Evolutionary conservation across 2,797 vertebrate genomes (phyloP).

Genomic region (Pachyuromys duprasi): DNA sequence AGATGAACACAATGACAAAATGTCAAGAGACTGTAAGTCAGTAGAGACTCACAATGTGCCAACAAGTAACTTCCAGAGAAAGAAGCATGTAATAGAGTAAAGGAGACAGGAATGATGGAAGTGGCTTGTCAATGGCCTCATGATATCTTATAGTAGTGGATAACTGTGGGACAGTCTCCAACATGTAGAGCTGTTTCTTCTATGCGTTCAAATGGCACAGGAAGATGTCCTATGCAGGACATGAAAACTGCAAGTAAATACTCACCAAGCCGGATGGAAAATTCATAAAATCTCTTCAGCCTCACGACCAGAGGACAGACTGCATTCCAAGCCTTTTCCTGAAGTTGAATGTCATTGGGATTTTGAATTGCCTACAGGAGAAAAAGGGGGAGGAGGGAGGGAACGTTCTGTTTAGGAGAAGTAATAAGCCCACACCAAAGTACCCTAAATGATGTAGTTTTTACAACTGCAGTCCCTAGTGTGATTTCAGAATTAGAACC

Average conservation of each 20-base stretch:
- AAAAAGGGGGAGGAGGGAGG: not conserved
- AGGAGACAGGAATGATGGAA: not conserved
- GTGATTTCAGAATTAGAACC: not conserved
- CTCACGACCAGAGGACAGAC: slow-evolving; percentile 98
- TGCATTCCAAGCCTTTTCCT: slow-evolving; percentile 97
- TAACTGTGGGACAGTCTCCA: not conserved
- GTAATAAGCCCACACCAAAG: not conserved
- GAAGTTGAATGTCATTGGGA: slow-evolving; percentile 94
- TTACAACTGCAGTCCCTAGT: not conserved
- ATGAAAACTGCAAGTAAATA: not conserved
- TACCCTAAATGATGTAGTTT: not conserved
- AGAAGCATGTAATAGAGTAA: not conserved
- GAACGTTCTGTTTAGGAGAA: not conserved
- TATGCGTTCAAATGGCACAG: not conserved
- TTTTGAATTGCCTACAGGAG: slow-evolving; percentile 96
- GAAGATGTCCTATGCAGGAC: accelerated
- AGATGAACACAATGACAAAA: not conserved
- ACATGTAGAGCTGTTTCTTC: not conserved
- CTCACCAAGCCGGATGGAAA: slow-evolving; percentile 96
- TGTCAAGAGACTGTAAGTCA: accelerated
- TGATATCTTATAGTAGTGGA: not conserved
- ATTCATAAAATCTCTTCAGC: slow-evolving; percentile 97
- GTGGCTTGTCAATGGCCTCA: not conserved
- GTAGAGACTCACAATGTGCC: not conserved
- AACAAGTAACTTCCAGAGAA: not conserved